phyloP scores from a whole-genome alignment of 2,113 vertebrate genomes.

The Illadopsis cleaveri region DNA sequence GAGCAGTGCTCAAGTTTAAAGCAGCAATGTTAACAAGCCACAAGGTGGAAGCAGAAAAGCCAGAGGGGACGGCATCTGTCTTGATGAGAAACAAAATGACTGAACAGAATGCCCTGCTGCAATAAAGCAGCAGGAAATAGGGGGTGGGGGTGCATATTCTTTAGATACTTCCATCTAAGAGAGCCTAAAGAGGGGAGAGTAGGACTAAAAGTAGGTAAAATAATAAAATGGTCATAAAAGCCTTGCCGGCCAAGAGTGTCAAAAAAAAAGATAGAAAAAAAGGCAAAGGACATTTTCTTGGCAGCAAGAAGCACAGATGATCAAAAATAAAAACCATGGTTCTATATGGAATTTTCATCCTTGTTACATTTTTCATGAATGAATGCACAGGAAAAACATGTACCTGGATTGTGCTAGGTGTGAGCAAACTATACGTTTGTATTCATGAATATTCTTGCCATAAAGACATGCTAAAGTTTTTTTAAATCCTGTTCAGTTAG shows the following conservation, averaged over 20 bases:
- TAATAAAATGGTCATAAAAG: neutral
- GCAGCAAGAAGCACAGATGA: slow-evolving; percentile 4
- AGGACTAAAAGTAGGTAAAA: neutral
- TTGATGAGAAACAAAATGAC: neutral
- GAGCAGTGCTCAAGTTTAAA: neutral
- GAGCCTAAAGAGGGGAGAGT: neutral
- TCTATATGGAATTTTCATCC: neutral
- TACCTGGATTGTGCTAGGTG: slow-evolving; percentile 22
- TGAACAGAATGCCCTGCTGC: neutral
- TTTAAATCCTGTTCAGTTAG: neutral
- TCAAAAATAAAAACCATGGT: neutral
- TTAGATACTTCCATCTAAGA: neutral
- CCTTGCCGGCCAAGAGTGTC: neutral
- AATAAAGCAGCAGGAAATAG: neutral
- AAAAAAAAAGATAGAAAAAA: neutral
- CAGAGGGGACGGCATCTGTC: neutral
- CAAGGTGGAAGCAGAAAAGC: slow-evolving; percentile 12
- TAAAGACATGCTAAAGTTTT: neutral
- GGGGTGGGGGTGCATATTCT: neutral
- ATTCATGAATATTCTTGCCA: neutral
- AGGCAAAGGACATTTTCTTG: neutral
- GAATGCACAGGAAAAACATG: neutral
- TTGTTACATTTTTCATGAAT: neutral
- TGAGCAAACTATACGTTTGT: slow-evolving; percentile 21
- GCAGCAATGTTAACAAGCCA: neutral